Percentiles rank a stretch among this genome's conserved stretches.
These are phyloP conservation scores for Nilaparvata lugens DNA, from an alignment of 1,140 invertebrate genomes.

Conservation along the genomic window DNA sequence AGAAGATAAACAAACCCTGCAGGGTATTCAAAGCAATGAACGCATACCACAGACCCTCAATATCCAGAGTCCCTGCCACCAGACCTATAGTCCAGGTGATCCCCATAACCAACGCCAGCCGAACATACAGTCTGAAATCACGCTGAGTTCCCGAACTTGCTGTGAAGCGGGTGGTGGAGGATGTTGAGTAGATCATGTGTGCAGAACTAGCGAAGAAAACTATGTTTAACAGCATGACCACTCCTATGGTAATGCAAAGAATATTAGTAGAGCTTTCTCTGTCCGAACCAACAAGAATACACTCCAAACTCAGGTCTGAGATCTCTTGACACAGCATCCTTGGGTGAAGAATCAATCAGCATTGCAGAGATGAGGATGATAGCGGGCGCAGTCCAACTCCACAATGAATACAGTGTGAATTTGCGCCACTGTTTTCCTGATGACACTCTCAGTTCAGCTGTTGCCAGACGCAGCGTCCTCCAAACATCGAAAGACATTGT, in stretches of 20 bases:
- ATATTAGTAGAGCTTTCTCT: constrained; percentile 41
- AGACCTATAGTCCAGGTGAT: constrained; percentile 45
- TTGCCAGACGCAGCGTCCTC: constrained; percentile 41
- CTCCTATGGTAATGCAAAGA: constrained; percentile 43
- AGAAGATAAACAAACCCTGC: constrained; percentile 49
- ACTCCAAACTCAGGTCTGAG: constrained; percentile 40
- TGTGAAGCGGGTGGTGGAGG: constrained; percentile 31
- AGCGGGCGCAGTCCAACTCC: constrained; percentile 43
- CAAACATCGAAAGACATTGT: constrained; percentile 49
- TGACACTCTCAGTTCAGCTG: constrained; percentile 39
- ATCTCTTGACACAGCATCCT: constrained; percentile 29
- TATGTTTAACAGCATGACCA: constrained; percentile 41
- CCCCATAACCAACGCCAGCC: constrained; percentile 45
- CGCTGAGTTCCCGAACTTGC: constrained; percentile 32
- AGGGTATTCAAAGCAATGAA: constrained; percentile 47
- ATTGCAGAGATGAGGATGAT: constrained; percentile 39
- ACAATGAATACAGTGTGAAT: constrained; percentile 43
- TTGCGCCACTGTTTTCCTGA: constrained; percentile 34
- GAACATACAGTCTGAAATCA: constrained; percentile 44
- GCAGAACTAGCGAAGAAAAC: constrained; percentile 42
- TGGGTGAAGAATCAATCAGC: constrained; percentile 38
- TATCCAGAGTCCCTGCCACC: constrained; percentile 38
- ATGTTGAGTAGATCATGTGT: constrained; percentile 41
- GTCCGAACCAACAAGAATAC: constrained; percentile 44
- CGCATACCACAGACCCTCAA: constrained; percentile 39